Base-by-base conservation (phyloP, 64 coral and sea anemone species). In the Trachythela sp. region DNA sequence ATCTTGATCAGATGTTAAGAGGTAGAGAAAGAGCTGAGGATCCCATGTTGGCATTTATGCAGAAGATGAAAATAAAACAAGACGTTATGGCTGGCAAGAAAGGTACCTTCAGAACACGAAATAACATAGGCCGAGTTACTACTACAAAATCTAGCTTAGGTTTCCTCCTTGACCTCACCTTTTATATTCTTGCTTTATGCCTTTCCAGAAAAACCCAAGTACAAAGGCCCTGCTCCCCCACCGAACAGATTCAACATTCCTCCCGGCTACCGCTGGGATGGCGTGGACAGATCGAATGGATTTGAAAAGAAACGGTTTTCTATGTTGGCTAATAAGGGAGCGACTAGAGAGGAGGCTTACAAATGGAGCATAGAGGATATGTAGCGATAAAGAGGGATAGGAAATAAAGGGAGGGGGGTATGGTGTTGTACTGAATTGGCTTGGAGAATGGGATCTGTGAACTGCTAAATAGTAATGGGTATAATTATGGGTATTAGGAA, bases 331-430 rank as follows among this genome's bases (percentile, higher is more conserved):
- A 99, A 91, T 48, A 99, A 99, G 37, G 84, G 77, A 67, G 93
- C 96, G 4, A 92, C 89, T 41, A 54, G 83, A 29, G 70, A 59
- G 0, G 40, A 92, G 24, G 96, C 96, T 8, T 94, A 99, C 43
- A 99, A 99, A 29, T 99, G 96, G 96, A 95, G 93, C n/a, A 89
- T 59, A 32, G 96, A 99, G 33, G 96, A 99, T 15, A 99, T 99
- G 96, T 99, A 85, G 84, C 33, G 37, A 26, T n/a, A n/a, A n/a
- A n/a, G n/a, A n/a, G n/a, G n/a, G n/a, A n/a, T n/a, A n/a, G n/a
- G n/a, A n/a, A n/a, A n/a, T n/a, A 80, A 36, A 22, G 7, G 4
- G 26, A 27, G 26, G 20, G 56, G 20, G 4, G 56, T 52, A 20
- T 52, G 22, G 49, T 52, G 48, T 77, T 24, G 31, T 35, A 24